phyloP scores from a whole-genome alignment of 2,888 invertebrate genomes.

The Drosophila algonquin region DNA sequence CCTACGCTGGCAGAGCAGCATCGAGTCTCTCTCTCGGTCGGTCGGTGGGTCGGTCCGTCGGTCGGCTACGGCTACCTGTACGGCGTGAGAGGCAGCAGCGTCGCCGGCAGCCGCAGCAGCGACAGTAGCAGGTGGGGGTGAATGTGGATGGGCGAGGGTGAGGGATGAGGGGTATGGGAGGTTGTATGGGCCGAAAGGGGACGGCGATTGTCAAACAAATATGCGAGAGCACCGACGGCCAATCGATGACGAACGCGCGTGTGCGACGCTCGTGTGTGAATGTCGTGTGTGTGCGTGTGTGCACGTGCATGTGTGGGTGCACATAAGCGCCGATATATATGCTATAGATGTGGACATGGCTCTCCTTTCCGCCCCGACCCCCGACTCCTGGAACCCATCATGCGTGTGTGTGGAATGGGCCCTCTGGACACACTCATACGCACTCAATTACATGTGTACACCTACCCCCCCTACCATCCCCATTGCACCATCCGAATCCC shows the following conservation, averaged over 20 bases:
- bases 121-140: conserved; percentile 23
- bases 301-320: conserved; percentile 39
- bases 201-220: conserved; percentile 55
- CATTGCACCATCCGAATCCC: not conserved
- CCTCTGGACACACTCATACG: conserved; percentile 16
- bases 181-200: conserved; percentile 23
- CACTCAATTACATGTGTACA: conserved; percentile 5
- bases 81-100: conserved; percentile 29
- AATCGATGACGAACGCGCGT: conserved; percentile 76
- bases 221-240: conserved; percentile 68
- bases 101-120: conserved; percentile 11
- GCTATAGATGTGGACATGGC: conserved; percentile 54
- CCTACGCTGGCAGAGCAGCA: not conserved
- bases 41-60: conserved; percentile 2
- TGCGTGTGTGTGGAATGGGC: conserved; percentile 25
- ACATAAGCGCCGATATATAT: conserved; percentile 70
- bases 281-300: conserved; percentile 20
- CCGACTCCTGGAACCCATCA: conserved; percentile 9
- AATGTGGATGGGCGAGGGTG: not conserved
- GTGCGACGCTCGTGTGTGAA: conserved; percentile 63
- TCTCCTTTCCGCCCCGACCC: not conserved
- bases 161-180: conserved; percentile 19
- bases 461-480: not conserved
- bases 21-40: conserved; percentile 5
- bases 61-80: conserved; percentile 34